These are phyloP conservation scores for Probaryconus sp. DNA, from an alignment of 1,140 invertebrate genomes.

Conservation along the genomic window DNA sequence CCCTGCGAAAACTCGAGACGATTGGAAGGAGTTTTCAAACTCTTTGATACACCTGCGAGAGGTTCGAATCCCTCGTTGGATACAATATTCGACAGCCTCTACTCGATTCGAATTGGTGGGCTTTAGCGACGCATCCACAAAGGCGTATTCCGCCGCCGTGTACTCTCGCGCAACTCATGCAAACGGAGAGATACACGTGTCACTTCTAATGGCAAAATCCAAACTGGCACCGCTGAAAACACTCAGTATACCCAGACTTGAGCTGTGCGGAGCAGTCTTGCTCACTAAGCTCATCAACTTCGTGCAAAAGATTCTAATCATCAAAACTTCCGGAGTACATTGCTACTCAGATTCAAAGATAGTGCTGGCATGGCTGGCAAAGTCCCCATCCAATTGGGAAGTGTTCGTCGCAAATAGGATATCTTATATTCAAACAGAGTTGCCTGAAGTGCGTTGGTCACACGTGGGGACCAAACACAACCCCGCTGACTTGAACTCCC, in stretches of 20 bases:
- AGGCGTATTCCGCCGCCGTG: constrained; percentile 2
- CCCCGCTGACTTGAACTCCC: constrained; percentile 1
- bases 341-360: too few species aligned
- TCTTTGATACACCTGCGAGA: too few species aligned
- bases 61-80: background rate
- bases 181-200: background rate
- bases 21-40: too few species aligned
- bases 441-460: background rate
- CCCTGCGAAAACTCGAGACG: constrained; percentile 52
- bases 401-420: background rate
- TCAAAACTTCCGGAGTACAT: too few species aligned
- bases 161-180: background rate
- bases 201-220: constrained; percentile 63
- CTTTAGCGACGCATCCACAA: background rate
- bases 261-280: constrained; percentile 28
- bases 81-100: background rate
- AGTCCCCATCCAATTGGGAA: background rate
- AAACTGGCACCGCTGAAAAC: constrained; percentile 59
- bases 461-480: background rate
- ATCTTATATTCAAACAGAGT: background rate
- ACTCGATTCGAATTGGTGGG: background rate
- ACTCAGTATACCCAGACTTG: constrained; percentile 28
- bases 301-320: background rate
- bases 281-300: constrained; percentile 12
- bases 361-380: too few species aligned